Conservation (phyloP, 2,113 vertebrate species). For the Vanacampus margaritifer region DNA sequence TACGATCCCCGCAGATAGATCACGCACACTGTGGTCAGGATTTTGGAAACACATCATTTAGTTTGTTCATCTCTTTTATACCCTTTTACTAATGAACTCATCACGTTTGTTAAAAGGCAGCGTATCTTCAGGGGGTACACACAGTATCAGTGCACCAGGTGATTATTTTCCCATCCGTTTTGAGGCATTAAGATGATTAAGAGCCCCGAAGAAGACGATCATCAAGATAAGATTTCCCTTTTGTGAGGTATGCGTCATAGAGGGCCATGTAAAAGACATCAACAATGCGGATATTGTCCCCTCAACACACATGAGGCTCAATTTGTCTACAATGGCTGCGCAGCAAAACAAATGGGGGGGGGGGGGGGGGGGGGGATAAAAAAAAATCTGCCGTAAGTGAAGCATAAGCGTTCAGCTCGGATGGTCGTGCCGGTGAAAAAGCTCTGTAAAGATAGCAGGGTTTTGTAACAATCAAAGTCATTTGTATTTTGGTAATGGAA, state of each 20-base stretch:
- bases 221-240: constrained; percentile 1
- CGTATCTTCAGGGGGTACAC: background rate
- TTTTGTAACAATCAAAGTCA: background rate
- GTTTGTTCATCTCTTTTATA: constrained; percentile 9
- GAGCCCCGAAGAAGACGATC: background rate
- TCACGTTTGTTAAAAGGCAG: constrained; percentile 2
- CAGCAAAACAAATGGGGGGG: background rate
- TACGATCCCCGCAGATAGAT: constrained; percentile 8
- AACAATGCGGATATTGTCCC: background rate
- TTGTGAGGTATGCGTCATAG: background rate
- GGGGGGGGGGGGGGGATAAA: too few species aligned
- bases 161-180: constrained; percentile 11
- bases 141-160: background rate
- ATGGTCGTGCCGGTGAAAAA: constrained; percentile 2
- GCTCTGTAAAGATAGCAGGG: constrained; percentile 1
- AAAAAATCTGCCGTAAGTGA: background rate
- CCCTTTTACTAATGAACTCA: constrained; percentile 5
- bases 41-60: background rate
- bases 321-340: background rate
- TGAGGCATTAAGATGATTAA: constrained; percentile 1
- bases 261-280: background rate
- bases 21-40: background rate
- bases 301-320: background rate
- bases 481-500: background rate
- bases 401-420: constrained; percentile 2